Evolutionary conservation across 2,797 vertebrate species (phyloP), one percentile per base, ranked within the genome.

Genomic region (Clarias pachynema): DNA sequence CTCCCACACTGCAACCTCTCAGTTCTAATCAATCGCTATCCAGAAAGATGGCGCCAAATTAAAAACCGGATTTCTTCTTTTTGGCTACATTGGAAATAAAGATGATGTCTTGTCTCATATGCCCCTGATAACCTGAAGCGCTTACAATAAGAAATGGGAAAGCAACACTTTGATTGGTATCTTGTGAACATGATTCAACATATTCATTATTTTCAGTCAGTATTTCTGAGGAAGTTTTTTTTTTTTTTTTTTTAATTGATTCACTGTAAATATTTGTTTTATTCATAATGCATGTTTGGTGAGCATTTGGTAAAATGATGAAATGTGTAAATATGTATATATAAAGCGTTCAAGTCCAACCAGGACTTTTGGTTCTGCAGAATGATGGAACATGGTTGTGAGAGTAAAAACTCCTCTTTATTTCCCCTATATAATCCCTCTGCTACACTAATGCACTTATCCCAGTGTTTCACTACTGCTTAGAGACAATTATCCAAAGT

Each of bases 1-100:
- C 79, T 81, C 70, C 84, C 75, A 66, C 81, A 34, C 72, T 81
- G 60, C 79, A 75, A 66, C 82, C 56, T 88, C 85, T 85, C 66
- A 53, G 44, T 57, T 68, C 82, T 84, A 84, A 79, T 83, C 59
- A 56, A 72, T 83, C 65, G 15, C 59, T 44, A 62, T 49, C 29
- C 18, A 62, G 83, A 82, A 82, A 86, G 65, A 70, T 16, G 22
- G 80, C 70, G 56, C 56, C 81, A 79, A 86, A 86, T 79, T 79
- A 79, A 81, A 78, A 65, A 24, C 56, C 26, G 40, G 37, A 31
- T 26, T 53, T 75, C 63, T 5, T 18, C 74, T 82, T 75, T 82
- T 69, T 83, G 74, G 74, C 20, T 29, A 49, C 40, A 60, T 16
- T 69, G 74, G 53, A 78, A 63, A 79, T 85, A 18, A 73, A 60